Percentiles rank a stretch among this genome's conserved stretches.
Evolutionary conservation across 1,140 invertebrate genomes (phyloP).

Genomic region (Copidosoma floridanum): DNA sequence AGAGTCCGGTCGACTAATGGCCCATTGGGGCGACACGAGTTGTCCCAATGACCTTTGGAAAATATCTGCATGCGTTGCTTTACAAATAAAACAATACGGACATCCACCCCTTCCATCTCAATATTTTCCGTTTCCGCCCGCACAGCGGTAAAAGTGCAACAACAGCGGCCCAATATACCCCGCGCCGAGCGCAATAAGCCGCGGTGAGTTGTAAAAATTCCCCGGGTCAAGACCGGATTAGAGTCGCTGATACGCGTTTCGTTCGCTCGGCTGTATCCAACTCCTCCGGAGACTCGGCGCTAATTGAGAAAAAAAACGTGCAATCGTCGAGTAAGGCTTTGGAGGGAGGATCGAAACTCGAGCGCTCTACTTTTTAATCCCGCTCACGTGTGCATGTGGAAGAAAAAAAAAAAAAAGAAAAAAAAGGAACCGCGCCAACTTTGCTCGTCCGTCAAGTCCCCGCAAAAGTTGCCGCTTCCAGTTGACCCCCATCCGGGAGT

Average conservation of each 20-base stretch:
- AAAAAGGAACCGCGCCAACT: background rate
- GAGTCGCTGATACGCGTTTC: background rate
- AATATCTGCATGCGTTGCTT: no score
- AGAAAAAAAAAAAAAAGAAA: background rate
- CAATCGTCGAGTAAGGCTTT: background rate
- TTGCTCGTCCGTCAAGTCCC: constrained; percentile 12
- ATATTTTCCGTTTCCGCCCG: no score
- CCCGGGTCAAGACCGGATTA: constrained; percentile 1
- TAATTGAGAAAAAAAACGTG: background rate
- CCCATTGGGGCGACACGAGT: no score
- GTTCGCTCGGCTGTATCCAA: background rate
- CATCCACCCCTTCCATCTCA: no score
- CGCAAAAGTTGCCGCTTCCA: background rate
- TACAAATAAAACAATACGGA: no score
- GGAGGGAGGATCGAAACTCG: background rate
- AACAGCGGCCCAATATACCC: no score
- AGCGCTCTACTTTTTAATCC: constrained; percentile 10
- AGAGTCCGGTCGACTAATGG: no score
- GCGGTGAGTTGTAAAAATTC: constrained; percentile 1
- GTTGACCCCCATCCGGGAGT: constrained; percentile 1
- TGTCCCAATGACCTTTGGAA: no score
- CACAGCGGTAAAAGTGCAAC: no score
- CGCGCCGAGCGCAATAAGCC: no score
- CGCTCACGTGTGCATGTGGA: background rate
- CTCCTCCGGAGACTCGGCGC: background rate